These are phyloP conservation scores for Helicoverpa assulta DNA, from an alignment of 2,888 invertebrate species.

Conservation along the genomic window DNA sequence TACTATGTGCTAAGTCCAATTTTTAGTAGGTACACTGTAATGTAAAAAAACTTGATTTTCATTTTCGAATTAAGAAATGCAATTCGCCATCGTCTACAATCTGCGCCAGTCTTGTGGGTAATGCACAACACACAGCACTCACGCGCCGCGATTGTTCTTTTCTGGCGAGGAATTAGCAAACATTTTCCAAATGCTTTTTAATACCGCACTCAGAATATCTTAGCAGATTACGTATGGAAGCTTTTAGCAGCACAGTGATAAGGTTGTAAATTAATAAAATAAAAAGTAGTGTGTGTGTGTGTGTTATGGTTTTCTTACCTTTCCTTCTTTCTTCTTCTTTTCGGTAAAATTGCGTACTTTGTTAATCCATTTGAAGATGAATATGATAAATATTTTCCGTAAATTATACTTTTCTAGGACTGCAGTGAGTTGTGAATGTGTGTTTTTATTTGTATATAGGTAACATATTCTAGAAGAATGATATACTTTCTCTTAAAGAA, in stretches of 20 bases:
- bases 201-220: conserved; percentile 80
- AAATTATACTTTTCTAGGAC: too few relatives aligned
- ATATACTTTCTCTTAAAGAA: conserved; percentile 14
- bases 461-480: neutral
- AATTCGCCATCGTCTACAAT: conserved; percentile 19
- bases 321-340: too few relatives aligned
- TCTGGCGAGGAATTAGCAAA: conserved; percentile 86
- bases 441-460: too few relatives aligned
- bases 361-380: too few relatives aligned
- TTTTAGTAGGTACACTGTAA: too few relatives aligned
- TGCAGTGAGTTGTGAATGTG: too few relatives aligned
- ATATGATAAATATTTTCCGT: too few relatives aligned
- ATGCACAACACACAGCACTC: conserved; percentile 84
- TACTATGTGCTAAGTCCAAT: too few relatives aligned
- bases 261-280: conserved; percentile 21
- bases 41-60: too few relatives aligned
- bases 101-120: conserved; percentile 69
- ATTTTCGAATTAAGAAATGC: neutral
- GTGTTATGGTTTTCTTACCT: neutral
- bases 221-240: conserved; percentile 70
- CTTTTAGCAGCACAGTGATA: conserved; percentile 67
- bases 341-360: too few relatives aligned
- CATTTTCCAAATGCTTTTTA: conserved; percentile 85
- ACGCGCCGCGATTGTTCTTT: conserved; percentile 84
- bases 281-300: neutral